A percentile compares a stretch with the other conserved stretches of the same genome.
These are phyloP conservation scores for Drosophila nr. fundita DNA, from an alignment of 2,888 invertebrate species.

Conservation along the genomic window DNA sequence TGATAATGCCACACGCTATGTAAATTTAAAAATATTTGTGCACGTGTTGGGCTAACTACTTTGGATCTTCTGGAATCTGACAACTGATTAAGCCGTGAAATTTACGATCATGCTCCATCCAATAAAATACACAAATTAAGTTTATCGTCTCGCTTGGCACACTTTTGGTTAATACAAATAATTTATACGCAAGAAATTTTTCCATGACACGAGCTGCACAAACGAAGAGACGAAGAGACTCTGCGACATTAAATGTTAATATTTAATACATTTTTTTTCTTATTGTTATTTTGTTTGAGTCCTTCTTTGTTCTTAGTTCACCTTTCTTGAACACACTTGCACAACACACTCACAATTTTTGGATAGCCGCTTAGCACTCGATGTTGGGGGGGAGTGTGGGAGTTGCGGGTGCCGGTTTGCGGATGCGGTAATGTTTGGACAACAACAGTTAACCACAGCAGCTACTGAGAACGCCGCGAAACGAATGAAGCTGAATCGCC, in stretches of 20 bases:
- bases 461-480: slow-evolving; percentile 75
- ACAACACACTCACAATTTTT: slow-evolving; percentile 43
- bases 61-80: not conserved
- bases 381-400: slow-evolving; percentile 14
- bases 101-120: slow-evolving; percentile 14
- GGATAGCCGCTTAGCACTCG: slow-evolving; percentile 36
- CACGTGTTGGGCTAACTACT: slow-evolving; percentile 12
- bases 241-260: not conserved
- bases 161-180: slow-evolving; percentile 19
- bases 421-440: slow-evolving; percentile 29
- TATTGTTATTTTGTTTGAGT: slow-evolving; percentile 4
- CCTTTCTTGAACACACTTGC: not conserved
- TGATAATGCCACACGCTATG: slow-evolving; percentile 9
- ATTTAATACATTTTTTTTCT: not conserved
- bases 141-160: slow-evolving; percentile 26
- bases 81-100: slow-evolving; percentile 19
- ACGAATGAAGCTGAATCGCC: slow-evolving; percentile 77
- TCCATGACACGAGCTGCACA: slow-evolving; percentile 27
- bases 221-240: not conserved
- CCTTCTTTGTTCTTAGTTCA: slow-evolving; percentile 22
- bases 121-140: slow-evolving; percentile 27
- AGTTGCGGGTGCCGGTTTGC: slow-evolving; percentile 25
- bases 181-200: slow-evolving; percentile 45
- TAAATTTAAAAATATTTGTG: slow-evolving; percentile 2
- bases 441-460: slow-evolving; percentile 34